Evolutionary conservation across 2,888 invertebrate species (phyloP), one percentile per base, ranked within the genome.

Genomic region (Euclidia mi): DNA sequence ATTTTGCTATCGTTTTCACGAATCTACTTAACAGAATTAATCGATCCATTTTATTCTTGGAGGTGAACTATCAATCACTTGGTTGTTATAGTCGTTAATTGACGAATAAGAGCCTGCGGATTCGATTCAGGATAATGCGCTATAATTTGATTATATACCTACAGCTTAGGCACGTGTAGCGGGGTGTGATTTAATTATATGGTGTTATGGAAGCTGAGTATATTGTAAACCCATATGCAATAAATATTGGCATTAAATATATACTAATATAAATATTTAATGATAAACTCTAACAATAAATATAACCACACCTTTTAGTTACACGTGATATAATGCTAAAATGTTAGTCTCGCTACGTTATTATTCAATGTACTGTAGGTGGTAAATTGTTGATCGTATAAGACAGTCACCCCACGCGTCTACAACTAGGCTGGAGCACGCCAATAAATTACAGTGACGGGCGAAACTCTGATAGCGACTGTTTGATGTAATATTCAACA

Each of bases 401-500:
- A 78, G 81, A 75, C 61, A 38, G 70, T 64, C 79, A 77, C 82
- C 85, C 81, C 84, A 82, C 85, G 83, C 82, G 74, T 40, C 46
- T 53, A 29, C 53, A 65, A 77, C 70, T 70, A 65, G 76, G 71
- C 76, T 78, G 59, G 63, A 57, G 68, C 71, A 65, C 60, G 51
- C 50, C 72, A 79, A 78, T 85, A 82, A 78, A 80, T 75, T 82
- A 81, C 78, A 69, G 66, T 73, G 74, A 66, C 71, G 73, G 65
- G 80, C 74, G 76, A 81, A 82, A 81, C 70, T 76, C 68, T 67
- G 83, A 85, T 85, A 84, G 78, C 77, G 67, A 76, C 70, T 81
- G 71, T 78, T 79, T 69, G 70, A 76, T 72, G 71, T 75, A 74
- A 73, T 75, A 79, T 78, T 78, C 73, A 73, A 75, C 74, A 68